Conservation (phyloP, 2,113 vertebrate species). For the Rousettus leschenaultii region DNA sequence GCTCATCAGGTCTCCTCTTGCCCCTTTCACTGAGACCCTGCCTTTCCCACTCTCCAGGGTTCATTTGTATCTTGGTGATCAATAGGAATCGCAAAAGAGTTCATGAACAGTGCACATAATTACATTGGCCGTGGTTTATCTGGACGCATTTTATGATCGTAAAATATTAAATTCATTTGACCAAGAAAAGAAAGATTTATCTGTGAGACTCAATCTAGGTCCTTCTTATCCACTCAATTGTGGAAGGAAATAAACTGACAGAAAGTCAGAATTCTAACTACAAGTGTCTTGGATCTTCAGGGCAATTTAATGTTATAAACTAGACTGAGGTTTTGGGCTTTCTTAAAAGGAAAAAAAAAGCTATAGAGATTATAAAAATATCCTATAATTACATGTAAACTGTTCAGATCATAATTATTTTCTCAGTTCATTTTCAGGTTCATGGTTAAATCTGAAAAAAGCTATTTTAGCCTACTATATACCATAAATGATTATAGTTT, state of each 20-base stretch:
- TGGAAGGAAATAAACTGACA: background rate
- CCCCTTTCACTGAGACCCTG: background rate
- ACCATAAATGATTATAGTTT: constrained; percentile 16
- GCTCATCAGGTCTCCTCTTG: background rate
- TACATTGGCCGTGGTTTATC: background rate
- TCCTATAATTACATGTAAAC: constrained; percentile 20
- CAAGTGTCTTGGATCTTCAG: background rate
- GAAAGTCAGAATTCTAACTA: background rate
- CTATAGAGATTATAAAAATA: background rate
- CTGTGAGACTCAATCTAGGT: background rate
- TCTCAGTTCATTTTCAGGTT: constrained; percentile 47
- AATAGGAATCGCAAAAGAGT: background rate
- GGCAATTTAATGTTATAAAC: constrained; percentile 30
- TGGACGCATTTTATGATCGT: background rate
- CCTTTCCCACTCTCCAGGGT: background rate
- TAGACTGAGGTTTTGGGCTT: background rate
- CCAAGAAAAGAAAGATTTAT: constrained; percentile 19
- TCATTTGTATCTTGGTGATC: background rate
- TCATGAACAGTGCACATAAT: background rate
- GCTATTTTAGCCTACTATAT: background rate
- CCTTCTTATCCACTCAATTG: background rate
- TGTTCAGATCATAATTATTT: constrained; percentile 53
- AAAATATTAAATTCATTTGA: constrained; percentile 22
- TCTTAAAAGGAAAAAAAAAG: constrained; percentile 23
- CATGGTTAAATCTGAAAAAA: background rate